These are phyloP conservation scores for Camelus dromedarius DNA, from an alignment of 2,113 vertebrate genomes.

Conservation along the genomic window DNA sequence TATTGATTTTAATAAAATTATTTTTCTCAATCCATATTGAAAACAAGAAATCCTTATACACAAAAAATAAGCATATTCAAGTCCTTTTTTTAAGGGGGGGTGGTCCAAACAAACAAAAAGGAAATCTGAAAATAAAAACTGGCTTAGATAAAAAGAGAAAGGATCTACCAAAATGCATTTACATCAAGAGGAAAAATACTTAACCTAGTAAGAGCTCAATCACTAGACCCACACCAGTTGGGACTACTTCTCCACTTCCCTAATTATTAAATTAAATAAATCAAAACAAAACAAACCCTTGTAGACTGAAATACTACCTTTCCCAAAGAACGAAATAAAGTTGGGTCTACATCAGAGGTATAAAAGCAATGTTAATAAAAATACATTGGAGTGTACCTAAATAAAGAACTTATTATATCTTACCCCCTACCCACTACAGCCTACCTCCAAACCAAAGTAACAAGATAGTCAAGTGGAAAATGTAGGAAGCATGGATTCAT, in stretches of 20 bases:
- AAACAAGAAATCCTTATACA: constrained; percentile 25
- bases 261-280: neutral
- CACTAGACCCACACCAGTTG: neutral
- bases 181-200: neutral
- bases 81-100: neutral
- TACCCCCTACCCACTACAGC: neutral
- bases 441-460: neutral
- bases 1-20: constrained; percentile 39
- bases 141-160: neutral
- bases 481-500: neutral
- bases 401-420: neutral
- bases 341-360: neutral
- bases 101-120: neutral
- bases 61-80: neutral
- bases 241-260: constrained; percentile 14
- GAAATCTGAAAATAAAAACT: constrained; percentile 42
- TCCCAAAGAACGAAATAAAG: neutral
- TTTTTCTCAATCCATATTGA: constrained; percentile 15
- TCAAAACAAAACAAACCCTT: constrained; percentile 32
- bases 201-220: neutral
- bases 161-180: constrained; percentile 22
- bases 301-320: neutral
- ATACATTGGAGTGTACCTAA: neutral
- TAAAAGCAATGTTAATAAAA: neutral
- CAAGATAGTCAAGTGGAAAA: neutral